These are phyloP conservation scores for Sphaeramia orbicularis DNA, from an alignment of 2,797 vertebrate genomes.

Conservation along the genomic window DNA sequence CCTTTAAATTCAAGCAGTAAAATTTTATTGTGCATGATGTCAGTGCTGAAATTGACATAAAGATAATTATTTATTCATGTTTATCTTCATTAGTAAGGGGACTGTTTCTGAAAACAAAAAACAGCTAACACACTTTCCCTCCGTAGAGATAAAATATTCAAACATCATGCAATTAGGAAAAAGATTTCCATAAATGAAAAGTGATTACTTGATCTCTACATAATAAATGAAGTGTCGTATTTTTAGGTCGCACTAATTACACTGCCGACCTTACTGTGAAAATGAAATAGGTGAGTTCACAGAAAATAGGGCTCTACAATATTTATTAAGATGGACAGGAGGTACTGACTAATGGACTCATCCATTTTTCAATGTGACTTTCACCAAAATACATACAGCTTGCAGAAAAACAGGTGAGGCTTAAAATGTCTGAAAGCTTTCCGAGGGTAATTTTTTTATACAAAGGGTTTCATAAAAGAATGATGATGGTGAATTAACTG, in stretches of 20 bases:
- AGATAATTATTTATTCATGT: conserved; percentile 7
- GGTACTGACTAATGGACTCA: conserved; percentile 68
- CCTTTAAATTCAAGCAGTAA: conserved; percentile 35
- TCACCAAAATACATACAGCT: conserved; percentile 46
- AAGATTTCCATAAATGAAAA: background rate
- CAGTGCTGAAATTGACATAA: conserved; percentile 11
- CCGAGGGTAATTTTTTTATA: conserved; percentile 33
- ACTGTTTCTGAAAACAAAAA: background rate
- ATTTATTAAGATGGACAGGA: conserved; percentile 64
- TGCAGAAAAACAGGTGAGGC: conserved; percentile 12
- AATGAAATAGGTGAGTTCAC: conserved; percentile 27
- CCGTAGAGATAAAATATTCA: background rate
- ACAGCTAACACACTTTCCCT: background rate
- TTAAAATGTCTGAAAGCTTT: conserved; percentile 64
- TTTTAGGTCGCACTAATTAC: conserved; percentile 20
- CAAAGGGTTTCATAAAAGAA: conserved; percentile 65
- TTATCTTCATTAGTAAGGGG: conserved; percentile 1
- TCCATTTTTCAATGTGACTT: conserved; percentile 70
- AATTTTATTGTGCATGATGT: conserved; percentile 8
- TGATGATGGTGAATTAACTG: conserved; percentile 43
- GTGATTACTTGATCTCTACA: background rate
- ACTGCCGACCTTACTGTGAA: conserved; percentile 26
- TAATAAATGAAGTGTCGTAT: background rate
- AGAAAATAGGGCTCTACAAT: conserved; percentile 55
- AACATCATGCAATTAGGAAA: background rate